phyloP scores from a whole-genome alignment of 2,113 vertebrate species.

The Neopipo cinnamomea region DNA sequence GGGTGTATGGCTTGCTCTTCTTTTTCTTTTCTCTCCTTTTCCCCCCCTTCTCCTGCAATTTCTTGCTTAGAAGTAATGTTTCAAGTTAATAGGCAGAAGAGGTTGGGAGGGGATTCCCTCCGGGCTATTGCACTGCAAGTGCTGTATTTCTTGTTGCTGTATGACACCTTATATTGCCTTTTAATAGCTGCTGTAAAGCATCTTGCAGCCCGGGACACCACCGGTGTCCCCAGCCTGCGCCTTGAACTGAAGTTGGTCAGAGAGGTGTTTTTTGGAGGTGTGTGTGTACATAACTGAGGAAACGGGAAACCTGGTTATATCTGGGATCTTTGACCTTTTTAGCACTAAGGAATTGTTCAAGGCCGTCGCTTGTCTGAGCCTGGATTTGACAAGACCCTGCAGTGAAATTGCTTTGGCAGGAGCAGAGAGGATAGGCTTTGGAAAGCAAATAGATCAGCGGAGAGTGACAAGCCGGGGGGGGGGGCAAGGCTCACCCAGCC shows the following conservation, averaged over 20 bases:
- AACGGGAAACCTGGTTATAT: background rate
- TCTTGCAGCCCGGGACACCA: background rate
- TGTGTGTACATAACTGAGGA: background rate
- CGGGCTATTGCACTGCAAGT: background rate
- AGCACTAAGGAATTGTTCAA: conserved; percentile 56
- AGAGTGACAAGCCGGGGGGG: conserved; percentile 53
- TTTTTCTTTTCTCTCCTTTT: background rate
- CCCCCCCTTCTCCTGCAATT: background rate
- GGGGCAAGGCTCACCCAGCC: background rate
- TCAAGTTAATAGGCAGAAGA: background rate
- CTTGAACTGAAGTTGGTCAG: background rate
- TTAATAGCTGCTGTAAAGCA: background rate
- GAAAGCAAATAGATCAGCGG: conserved; percentile 59
- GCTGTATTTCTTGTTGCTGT: background rate
- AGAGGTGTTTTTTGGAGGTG: background rate
- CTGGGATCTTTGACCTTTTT: conserved; percentile 58
- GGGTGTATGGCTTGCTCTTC: background rate
- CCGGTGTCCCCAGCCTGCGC: background rate
- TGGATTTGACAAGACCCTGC: conserved; percentile 57
- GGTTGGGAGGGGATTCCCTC: background rate
- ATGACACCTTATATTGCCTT: background rate
- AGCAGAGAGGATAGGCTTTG: conserved; percentile 62
- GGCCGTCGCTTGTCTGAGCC: conserved; percentile 52
- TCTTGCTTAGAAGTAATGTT: background rate
- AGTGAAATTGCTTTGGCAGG: conserved; percentile 69